These are phyloP conservation scores for Liasis olivaceus DNA, from an alignment of 2,797 vertebrate species.

Conservation along the genomic window DNA sequence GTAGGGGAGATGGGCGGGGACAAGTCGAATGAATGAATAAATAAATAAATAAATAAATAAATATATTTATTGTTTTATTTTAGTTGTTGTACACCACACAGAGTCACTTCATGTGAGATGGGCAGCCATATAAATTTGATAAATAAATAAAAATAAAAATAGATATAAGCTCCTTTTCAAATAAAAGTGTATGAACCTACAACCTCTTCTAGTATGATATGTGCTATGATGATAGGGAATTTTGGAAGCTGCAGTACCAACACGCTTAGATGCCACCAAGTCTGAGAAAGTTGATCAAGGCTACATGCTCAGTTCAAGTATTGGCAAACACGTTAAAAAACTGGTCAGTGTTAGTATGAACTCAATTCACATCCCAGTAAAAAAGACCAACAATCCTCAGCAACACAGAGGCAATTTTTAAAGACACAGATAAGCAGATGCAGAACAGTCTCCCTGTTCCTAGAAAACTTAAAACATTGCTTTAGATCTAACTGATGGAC, in stretches of 20 bases:
- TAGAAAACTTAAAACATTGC: neutral
- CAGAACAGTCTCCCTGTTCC: neutral
- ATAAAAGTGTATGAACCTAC: constrained; percentile 13
- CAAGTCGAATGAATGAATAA: no score
- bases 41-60: no score
- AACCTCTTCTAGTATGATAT: neutral
- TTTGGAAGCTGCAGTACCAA: neutral
- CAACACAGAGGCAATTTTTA: neutral
- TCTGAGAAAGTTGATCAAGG: neutral
- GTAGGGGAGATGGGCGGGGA: no score
- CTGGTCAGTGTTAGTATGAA: neutral
- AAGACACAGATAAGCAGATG: neutral
- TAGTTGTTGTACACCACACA: no score
- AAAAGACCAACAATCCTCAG: neutral
- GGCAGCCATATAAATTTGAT: no score
- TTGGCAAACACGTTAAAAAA: neutral
- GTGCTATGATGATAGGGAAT: neutral
- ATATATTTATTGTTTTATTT: no score
- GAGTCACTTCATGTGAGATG: no score
- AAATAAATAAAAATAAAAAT: no score
- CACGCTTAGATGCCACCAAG: neutral
- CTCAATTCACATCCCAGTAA: neutral
- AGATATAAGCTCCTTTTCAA: neutral
- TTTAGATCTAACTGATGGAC: neutral
- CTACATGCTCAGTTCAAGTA: neutral